A percentile compares a stretch with the other conserved stretches of the same genome.
These are phyloP conservation scores for Erpetoichthys calabaricus DNA, from an alignment of 2,797 vertebrate genomes.

Conservation along the genomic window DNA sequence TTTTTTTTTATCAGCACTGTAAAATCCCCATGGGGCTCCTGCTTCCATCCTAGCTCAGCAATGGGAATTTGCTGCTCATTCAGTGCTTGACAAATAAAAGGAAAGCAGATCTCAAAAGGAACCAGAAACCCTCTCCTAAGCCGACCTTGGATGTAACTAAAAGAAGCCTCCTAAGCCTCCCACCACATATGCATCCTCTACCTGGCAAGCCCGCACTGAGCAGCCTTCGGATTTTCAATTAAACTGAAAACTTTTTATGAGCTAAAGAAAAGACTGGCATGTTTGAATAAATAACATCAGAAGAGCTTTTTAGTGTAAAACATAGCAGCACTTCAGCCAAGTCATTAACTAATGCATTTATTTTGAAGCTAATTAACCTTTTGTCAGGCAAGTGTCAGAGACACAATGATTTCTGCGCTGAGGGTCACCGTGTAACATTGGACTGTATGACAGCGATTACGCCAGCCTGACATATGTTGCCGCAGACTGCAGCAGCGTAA, in stretches of 20 bases:
- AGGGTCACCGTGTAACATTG: constrained; percentile 49
- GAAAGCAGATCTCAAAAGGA: too few relatives aligned
- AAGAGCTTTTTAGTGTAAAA: constrained; percentile 42
- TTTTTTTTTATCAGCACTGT: too few relatives aligned
- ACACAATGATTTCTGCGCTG: constrained; percentile 38
- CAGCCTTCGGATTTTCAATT: constrained; percentile 42
- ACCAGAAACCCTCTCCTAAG: too few relatives aligned
- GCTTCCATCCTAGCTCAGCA: too few relatives aligned
- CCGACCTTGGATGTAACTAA: too few relatives aligned
- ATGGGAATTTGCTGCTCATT: too few relatives aligned
- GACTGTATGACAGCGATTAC: constrained; percentile 39
- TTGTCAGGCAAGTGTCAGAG: constrained; percentile 46
- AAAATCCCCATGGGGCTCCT: too few relatives aligned
- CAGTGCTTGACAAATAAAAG: too few relatives aligned
- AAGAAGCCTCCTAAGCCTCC: too few relatives aligned
- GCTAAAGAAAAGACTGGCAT: constrained; percentile 48
- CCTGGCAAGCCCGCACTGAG: too few relatives aligned
- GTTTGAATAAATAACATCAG: constrained; percentile 52
- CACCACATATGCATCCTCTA: too few relatives aligned
- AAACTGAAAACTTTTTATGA: constrained; percentile 44
- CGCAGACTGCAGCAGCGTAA: constrained; percentile 24
- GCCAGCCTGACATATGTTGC: constrained; percentile 31
- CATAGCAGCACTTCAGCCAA: constrained; percentile 41
- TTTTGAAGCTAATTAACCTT: constrained; percentile 71
- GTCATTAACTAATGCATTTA: constrained; percentile 63